These are phyloP conservation scores for Prochilodus magdalenae DNA, from an alignment of 2,113 vertebrate genomes.

Conservation along the genomic window DNA sequence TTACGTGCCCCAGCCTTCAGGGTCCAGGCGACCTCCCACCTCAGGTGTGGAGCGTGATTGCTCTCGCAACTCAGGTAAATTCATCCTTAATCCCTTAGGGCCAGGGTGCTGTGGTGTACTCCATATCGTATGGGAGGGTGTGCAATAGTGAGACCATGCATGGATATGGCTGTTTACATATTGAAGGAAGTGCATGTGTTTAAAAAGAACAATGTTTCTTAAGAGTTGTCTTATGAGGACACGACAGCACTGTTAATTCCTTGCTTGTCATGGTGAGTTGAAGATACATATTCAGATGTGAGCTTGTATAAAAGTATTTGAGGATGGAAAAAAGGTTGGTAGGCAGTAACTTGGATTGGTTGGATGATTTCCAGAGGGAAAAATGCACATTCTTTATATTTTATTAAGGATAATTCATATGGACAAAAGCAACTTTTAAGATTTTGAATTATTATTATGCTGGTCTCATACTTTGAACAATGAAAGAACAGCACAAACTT, in stretches of 20 bases:
- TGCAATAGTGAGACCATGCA: not conserved
- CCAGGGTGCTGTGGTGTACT: slow-evolving; percentile 28
- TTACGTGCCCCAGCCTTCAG: slow-evolving; percentile 83
- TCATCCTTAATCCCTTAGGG: slow-evolving; percentile 56
- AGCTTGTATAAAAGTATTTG: not conserved
- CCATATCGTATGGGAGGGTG: not conserved
- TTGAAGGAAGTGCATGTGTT: not conserved
- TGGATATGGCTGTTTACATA: not conserved
- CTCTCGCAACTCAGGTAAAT: slow-evolving; percentile 93
- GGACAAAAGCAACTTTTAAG: too few relatives aligned
- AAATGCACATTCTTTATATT: not conserved
- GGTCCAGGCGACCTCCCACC: slow-evolving; percentile 84
- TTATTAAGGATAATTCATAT: not conserved
- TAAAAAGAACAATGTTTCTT: not conserved
- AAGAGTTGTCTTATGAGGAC: not conserved
- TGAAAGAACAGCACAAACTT: too few relatives aligned
- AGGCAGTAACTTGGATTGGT: not conserved
- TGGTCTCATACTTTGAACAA: too few relatives aligned
- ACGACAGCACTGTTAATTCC: not conserved
- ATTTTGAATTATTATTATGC: too few relatives aligned
- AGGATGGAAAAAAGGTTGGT: not conserved
- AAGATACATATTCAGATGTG: not conserved
- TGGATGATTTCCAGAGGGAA: too few relatives aligned
- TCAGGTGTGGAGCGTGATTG: slow-evolving; percentile 84
- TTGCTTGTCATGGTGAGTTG: not conserved